Evolutionary conservation across 2,888 invertebrate genomes (phyloP).

Genomic region (Frankliniella fusca): DNA sequence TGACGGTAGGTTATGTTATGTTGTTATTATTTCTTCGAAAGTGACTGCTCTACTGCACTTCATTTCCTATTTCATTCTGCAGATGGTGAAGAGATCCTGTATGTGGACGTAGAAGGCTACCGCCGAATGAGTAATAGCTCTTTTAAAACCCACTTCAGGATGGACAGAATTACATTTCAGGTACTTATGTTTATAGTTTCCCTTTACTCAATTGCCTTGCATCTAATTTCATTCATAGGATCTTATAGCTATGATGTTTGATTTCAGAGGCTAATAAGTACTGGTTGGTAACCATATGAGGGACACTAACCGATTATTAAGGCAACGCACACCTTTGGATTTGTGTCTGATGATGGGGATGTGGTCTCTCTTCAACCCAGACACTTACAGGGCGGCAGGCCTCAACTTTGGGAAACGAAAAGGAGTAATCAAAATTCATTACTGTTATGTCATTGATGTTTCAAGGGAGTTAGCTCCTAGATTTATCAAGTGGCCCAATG

Average conservation of each 20-base stretch:
- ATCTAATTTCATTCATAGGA: background rate
- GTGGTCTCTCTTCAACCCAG: background rate
- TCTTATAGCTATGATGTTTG: background rate
- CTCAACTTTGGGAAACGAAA: background rate
- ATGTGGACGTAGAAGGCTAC: background rate
- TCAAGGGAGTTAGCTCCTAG: background rate
- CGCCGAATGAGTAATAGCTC: background rate
- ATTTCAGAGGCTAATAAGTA: background rate
- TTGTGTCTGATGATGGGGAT: background rate
- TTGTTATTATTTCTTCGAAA: background rate
- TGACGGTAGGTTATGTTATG: background rate
- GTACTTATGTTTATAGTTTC: background rate
- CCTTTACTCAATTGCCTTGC: background rate
- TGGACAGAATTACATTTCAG: background rate
- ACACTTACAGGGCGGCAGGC: background rate
- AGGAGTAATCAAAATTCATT: background rate
- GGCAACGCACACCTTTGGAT: background rate
- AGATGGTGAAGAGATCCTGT: background rate
- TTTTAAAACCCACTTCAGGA: background rate
- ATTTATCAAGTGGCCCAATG: too few relatives aligned
- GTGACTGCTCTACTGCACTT: background rate
- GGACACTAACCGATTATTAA: background rate
- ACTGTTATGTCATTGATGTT: background rate
- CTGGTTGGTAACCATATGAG: background rate
- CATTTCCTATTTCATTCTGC: background rate